phyloP scores from a whole-genome alignment of 2,113 vertebrate species.

The Toxotes chatareus region DNA sequence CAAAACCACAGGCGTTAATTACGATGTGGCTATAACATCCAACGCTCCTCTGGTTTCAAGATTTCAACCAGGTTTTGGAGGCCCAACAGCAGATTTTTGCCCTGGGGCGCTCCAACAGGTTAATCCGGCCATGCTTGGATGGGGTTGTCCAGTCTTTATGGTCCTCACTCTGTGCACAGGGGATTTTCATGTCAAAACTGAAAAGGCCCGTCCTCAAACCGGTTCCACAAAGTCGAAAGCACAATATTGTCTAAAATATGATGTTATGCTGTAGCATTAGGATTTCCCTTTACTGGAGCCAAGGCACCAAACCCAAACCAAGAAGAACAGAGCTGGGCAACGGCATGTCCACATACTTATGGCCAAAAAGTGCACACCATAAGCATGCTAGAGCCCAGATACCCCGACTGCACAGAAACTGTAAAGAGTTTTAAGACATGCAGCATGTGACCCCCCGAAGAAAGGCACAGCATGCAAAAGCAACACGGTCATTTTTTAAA shows the following conservation, averaged over 20 bases:
- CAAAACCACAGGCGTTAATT: not conserved
- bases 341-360: slow-evolving; percentile 22
- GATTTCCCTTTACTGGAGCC: not conserved
- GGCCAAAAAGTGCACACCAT: not conserved
- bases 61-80: not conserved
- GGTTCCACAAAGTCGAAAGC: not conserved
- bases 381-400: not conserved
- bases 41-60: not conserved
- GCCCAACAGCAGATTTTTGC: not conserved
- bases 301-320: not conserved
- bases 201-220: not conserved
- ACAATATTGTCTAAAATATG: not conserved
- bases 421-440: slow-evolving; percentile 31
- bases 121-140: slow-evolving; percentile 1
- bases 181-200: not conserved
- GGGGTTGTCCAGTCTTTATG: too few relatives aligned
- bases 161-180: not conserved
- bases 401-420: slow-evolving; percentile 28
- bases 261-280: not conserved
- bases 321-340: not conserved
- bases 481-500: slow-evolving; percentile 63
- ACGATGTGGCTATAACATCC: not conserved
- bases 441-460: slow-evolving; percentile 29
- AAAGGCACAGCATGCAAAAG: slow-evolving; percentile 48
- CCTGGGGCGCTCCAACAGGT: not conserved